Evolutionary conservation across 1,140 invertebrate species (phyloP), one percentile per base, ranked within the genome.

Genomic region (Gonatopus flavifemur): DNA sequence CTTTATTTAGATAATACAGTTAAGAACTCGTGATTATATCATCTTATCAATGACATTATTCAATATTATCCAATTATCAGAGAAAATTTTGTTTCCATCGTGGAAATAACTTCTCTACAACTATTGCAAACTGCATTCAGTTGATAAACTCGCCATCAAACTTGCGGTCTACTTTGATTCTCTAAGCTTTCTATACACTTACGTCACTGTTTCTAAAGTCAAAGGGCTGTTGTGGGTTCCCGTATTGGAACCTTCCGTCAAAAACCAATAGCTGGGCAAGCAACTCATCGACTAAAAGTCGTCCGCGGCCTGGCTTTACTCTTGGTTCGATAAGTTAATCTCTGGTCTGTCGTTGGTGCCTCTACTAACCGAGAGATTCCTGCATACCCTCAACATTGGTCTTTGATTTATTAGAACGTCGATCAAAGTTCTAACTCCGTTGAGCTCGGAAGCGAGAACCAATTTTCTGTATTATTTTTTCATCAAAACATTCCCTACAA

Each of bases 401-500:
- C 49, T 67, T 67, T 67, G 65, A 67, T 67, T 67, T 67, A 67
- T 67, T 67, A 66, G 58, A 64, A 61, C 54, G 61, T 61, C 65
- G 64, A 59, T 66, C 57, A 64, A 50, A 45, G 52, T 52, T 15
- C 46, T 22, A n/a, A 20, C 49, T 18, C 61, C 43, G 40, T 31
- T 25, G 16, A 51, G 52, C 45, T 55, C 24, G 33, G 30, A 43
- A 18, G 15, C 35, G 6, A 18, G 15, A n/a, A n/a, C n/a, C n/a
- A n/a, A n/a, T 19, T 9, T 36, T 18, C 16, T 15, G 3, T 15
- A 15, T 15, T 16, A 12, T 33, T 15, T 13, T 7, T 35, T 12
- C n/a, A 32, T 15, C n/a, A 12, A 31, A 32, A 32, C n/a, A 32
- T 32, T 5, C n/a, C 31, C 0, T 13, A 15, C 31, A 12, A n/a